These are phyloP conservation scores for Clarias pachynema DNA, from an alignment of 2,797 vertebrate genomes.

Conservation along the genomic window DNA sequence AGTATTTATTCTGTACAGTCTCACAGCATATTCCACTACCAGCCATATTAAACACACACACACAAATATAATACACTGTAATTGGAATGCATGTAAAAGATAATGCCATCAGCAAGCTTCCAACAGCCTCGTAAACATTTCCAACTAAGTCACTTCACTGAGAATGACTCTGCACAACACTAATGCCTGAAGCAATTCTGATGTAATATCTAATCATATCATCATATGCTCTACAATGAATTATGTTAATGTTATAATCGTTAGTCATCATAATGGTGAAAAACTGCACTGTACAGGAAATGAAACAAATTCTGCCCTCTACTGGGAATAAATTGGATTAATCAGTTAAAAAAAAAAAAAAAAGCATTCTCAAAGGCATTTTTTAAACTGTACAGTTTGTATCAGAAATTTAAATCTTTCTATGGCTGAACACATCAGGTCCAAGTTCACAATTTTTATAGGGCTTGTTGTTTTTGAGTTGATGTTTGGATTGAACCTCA, in stretches of 20 bases:
- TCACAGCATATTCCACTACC: background rate
- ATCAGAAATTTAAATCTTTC: background rate
- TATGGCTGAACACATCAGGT: background rate
- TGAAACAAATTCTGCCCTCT: conserved; percentile 48
- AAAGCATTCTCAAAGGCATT: background rate
- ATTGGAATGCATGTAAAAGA: conserved; percentile 15
- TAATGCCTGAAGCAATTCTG: conserved; percentile 26
- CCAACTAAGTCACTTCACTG: background rate
- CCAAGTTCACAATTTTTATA: background rate
- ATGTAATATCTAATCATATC: background rate
- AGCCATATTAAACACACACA: background rate
- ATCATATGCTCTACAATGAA: background rate
- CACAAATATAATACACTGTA: background rate
- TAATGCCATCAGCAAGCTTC: conserved; percentile 5
- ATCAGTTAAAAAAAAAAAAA: background rate
- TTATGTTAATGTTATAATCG: background rate
- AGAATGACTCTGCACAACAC: background rate
- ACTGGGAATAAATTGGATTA: conserved; percentile 19
- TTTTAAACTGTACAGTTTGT: background rate
- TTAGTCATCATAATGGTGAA: background rate
- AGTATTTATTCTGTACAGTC: background rate
- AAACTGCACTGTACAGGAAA: background rate
- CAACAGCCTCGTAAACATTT: background rate
- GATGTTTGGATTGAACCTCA: background rate
- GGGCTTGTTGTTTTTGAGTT: background rate